Percentiles rank a stretch among this genome's conserved stretches.
phyloP scores from a whole-genome alignment of 1,140 invertebrate genomes.

The Propsilocerus akamusi region DNA sequence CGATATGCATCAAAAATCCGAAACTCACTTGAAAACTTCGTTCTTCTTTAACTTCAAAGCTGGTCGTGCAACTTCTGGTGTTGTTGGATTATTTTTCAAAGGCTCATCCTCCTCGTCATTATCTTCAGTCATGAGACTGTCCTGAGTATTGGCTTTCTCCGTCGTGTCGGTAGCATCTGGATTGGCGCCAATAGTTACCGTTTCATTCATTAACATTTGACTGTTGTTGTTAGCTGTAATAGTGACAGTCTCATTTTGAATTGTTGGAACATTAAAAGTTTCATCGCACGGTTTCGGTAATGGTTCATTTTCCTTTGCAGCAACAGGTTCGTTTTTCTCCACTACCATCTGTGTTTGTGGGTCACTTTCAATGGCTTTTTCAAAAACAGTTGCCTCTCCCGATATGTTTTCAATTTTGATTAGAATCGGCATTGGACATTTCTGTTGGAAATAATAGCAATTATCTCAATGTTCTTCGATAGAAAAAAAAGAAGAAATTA shows the following conservation, averaged over 20 bases:
- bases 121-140: constrained; percentile 19
- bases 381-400: not conserved
- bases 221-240: too few species aligned
- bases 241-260: too few species aligned
- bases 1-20: not conserved
- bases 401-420: not conserved
- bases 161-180: not conserved
- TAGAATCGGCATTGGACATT: not conserved
- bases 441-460: too few species aligned
- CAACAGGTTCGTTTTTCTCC: too few species aligned
- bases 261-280: too few species aligned
- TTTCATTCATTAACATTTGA: not conserved
- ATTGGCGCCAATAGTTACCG: not conserved
- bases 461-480: too few species aligned
- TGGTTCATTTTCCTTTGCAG: too few species aligned
- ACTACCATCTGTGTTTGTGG: too few species aligned
- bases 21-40: constrained; percentile 20
- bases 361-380: not conserved
- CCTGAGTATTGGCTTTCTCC: not conserved
- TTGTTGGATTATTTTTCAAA: constrained; percentile 7
- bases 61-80: not conserved
- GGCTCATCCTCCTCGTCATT: constrained; percentile 10
- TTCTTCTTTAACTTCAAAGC: constrained; percentile 11
- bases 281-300: too few species aligned
- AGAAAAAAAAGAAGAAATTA: too few species aligned